These are phyloP conservation scores for Garrulus glandarius DNA, from an alignment of 2,797 vertebrate species.

Conservation along the genomic window DNA sequence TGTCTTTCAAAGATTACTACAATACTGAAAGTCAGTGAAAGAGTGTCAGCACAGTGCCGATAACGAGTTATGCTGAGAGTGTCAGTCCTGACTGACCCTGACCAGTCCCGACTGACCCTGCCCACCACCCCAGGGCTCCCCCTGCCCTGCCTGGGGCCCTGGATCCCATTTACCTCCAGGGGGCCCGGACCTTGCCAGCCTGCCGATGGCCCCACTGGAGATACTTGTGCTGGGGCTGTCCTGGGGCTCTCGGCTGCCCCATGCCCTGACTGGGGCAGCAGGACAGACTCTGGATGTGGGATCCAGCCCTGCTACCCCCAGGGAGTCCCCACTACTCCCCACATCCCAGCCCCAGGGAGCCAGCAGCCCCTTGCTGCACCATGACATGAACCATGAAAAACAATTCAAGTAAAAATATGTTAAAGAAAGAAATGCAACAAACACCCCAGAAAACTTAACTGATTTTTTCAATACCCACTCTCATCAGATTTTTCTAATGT, in stretches of 20 bases:
- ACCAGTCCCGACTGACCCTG: neutral
- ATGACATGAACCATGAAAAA: rapidly evolving
- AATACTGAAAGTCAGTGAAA: neutral
- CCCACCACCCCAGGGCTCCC: neutral
- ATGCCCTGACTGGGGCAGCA: rapidly evolving
- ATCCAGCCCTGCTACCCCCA: neutral
- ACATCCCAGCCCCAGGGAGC: neutral
- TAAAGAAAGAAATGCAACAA: neutral
- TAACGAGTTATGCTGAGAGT: neutral
- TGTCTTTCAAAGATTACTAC: neutral
- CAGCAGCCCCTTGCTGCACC: neutral
- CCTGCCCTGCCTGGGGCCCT: neutral
- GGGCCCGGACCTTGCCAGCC: neutral
- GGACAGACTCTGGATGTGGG: neutral
- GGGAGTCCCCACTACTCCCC: neutral
- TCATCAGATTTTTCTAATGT: neutral
- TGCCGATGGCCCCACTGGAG: rapidly evolving
- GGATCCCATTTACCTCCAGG: rapidly evolving
- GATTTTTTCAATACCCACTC: neutral
- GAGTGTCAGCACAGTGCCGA: neutral
- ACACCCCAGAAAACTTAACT: neutral
- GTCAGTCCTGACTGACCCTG: neutral
- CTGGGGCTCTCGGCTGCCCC: rapidly evolving
- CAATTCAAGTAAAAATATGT: neutral
- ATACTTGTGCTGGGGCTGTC: neutral